phyloP scores from a whole-genome alignment of 1,140 invertebrate species.

The Glossosoma conforme region DNA sequence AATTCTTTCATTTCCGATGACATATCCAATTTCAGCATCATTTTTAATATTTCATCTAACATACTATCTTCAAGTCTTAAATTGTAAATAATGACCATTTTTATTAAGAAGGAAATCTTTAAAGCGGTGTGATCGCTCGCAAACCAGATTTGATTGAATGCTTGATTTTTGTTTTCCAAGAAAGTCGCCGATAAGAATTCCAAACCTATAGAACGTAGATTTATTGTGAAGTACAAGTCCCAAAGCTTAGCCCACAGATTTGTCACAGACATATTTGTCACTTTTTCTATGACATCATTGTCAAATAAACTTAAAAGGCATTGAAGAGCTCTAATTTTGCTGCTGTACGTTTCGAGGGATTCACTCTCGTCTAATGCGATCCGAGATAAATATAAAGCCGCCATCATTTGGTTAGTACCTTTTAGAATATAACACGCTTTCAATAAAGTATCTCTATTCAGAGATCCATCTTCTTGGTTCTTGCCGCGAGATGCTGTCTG shows the following conservation, averaged over 20 bases:
- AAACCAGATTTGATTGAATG: conserved; percentile 41
- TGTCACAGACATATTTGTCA: conserved; percentile 40
- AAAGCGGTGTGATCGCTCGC: conserved; percentile 37
- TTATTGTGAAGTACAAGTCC: conserved; percentile 41
- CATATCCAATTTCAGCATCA: conserved; percentile 38
- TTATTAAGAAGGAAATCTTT: conserved; percentile 39
- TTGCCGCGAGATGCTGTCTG: conserved; percentile 29
- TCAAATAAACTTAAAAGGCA: conserved; percentile 47
- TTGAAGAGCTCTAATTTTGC: conserved; percentile 44
- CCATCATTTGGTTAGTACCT: conserved; percentile 47
- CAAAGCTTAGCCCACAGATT: conserved; percentile 41
- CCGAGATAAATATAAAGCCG: conserved; percentile 46
- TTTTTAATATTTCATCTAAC: conserved; percentile 38
- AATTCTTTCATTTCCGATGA: conserved; percentile 43
- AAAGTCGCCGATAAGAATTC: conserved; percentile 46
- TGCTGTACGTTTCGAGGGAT: conserved; percentile 44
- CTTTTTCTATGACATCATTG: conserved; percentile 43
- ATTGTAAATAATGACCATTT: conserved; percentile 40
- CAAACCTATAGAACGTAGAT: conserved; percentile 44
- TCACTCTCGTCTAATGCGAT: conserved; percentile 46
- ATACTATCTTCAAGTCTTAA: conserved; percentile 26
- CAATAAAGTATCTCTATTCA: conserved; percentile 40
- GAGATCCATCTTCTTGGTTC: conserved; percentile 18
- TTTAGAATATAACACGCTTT: conserved; percentile 49
- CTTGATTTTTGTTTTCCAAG: conserved; percentile 40